Conservation (phyloP, 2,888 invertebrate genomes). For the Molorchus minor region DNA sequence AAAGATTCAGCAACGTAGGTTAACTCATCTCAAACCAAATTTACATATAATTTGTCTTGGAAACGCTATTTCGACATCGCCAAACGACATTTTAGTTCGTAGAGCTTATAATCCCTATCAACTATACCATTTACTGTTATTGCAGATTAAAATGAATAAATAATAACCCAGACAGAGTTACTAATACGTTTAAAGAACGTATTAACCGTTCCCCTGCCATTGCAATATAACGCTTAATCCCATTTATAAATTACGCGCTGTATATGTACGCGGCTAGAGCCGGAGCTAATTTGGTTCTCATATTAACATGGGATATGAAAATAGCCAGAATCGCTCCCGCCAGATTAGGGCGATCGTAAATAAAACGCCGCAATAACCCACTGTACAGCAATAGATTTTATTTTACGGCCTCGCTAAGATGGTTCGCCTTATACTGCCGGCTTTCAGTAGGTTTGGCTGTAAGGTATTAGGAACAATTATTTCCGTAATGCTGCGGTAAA, state of each 20-base stretch:
- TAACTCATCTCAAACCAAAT: background rate
- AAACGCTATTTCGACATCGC: too few species aligned
- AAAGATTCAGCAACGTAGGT: too few species aligned
- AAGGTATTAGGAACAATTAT: conserved; percentile 1
- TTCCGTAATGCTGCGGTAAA: conserved; percentile 2
- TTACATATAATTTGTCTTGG: background rate
- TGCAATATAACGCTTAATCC: conserved; percentile 35
- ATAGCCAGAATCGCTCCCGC: conserved; percentile 41
- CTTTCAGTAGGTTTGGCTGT: background rate
- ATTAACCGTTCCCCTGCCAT: conserved; percentile 18
- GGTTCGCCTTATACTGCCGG: background rate
- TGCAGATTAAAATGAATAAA: conserved; percentile 6
- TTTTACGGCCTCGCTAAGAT: conserved; percentile 7
- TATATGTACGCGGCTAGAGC: conserved; percentile 25
- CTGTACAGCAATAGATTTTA: conserved; percentile 10
- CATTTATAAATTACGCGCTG: conserved; percentile 28
- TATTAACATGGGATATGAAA: conserved; percentile 47
- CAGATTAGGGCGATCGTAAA: conserved; percentile 40
- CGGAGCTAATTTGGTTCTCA: conserved; percentile 42
- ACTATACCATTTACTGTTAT: background rate
- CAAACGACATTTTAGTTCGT: too few species aligned
- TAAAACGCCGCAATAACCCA: conserved; percentile 14
- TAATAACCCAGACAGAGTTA: conserved; percentile 6
- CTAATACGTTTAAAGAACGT: conserved; percentile 18
- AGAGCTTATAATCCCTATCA: background rate